Base-by-base conservation (phyloP, 2,113 vertebrate genomes). In the Brachypodius melanocephalos region DNA sequence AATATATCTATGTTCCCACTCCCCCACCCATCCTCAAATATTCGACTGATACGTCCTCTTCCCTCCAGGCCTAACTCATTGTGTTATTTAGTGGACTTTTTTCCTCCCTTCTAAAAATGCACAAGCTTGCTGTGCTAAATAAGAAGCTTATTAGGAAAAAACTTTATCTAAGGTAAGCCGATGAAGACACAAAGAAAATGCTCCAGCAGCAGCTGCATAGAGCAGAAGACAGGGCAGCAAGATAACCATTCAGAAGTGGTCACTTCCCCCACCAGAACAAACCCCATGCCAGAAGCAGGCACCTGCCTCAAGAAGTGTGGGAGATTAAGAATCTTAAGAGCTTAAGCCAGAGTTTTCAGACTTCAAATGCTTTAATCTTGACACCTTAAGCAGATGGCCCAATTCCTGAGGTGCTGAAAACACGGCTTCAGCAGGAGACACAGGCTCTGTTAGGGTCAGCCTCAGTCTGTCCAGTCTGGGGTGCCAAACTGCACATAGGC, bases 31-130 rank as follows among this genome's bases (percentile, higher is more conserved):
- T 3, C 10, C 20, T 24, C 46, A 84, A 55, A 77, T 29, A 55
- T 9, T 32, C 0, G 0, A 31, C 29, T 31, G 42, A 32, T 28
- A n/a, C 1, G 22, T 40, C 43, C 65, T 15, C 54, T 40, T 73
- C 42, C 49, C 38, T 52, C 12, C 49, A 69, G 31, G 45, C 65
- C 45, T 68, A 76, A 57, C 20, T 40, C 38, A 46, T 28, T 28
- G 20, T n/a, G 2, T 72, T 48, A 54, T 68, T 85, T 32, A 25
- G 22, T 13, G 14, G 34, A 75, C 7, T 11, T 34, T 29, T 40
- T 40, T 14, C 1, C 1, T 32, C 19, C n/a, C 43, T 69, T 51
- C 38, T 71, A 32, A 14, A 71, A 85, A 75, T 19, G 17, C 18
- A 84, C 0, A 0, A 71, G 65, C 7, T 74, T 67, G 26, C 15